Evolutionary conservation across 2,113 vertebrate species (phyloP), one percentile per base, ranked within the genome.

Genomic region (Tragulus kanchil): DNA sequence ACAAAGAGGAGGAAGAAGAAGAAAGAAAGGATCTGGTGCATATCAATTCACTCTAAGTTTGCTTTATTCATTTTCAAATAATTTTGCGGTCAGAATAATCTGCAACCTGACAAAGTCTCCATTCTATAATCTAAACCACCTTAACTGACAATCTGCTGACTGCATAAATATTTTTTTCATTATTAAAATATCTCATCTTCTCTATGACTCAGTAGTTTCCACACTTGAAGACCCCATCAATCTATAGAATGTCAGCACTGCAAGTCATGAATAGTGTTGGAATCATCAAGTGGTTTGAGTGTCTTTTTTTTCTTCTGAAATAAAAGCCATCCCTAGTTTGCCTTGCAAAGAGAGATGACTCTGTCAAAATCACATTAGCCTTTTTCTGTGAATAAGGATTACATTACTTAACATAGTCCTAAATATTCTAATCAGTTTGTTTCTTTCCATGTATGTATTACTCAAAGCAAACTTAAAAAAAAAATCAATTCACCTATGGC

Each of bases 141-240:
- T 97, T 96, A 81, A 62, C 83, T 13, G n/a, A 93, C 95, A 98
- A 97, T 95, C 88, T 97, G 93, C 77, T 97, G 89, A 90, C 85
- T 95, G 75, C 77, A 93, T 79, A 95, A 96, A 95, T 96, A 95
- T 97, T 95, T 93, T 98, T 93, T 86, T 96, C 88, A 96, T 42
- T 89, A 95, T 94, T 94, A 91, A 93, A 92, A 95, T 4, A 42
- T 65, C 97, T 97, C 71, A 95, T 77, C 97, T 96, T 50, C 26
- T 94, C 65, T 42, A 75, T 14, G 88, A 98, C 90, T 89, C 94
- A 97, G 69, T 96, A 91, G 81, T 97, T 81, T 94, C 73, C 96
- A 95, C 58, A 90, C 62, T 77, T 97, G 87, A 83, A 97, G 59
- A 94, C 83, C 4, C 67, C 82, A 96, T 97, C 94, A 25, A 25